These are phyloP conservation scores for Mythimna lalbum DNA, from an alignment of 2,888 invertebrate species.

Conservation along the genomic window DNA sequence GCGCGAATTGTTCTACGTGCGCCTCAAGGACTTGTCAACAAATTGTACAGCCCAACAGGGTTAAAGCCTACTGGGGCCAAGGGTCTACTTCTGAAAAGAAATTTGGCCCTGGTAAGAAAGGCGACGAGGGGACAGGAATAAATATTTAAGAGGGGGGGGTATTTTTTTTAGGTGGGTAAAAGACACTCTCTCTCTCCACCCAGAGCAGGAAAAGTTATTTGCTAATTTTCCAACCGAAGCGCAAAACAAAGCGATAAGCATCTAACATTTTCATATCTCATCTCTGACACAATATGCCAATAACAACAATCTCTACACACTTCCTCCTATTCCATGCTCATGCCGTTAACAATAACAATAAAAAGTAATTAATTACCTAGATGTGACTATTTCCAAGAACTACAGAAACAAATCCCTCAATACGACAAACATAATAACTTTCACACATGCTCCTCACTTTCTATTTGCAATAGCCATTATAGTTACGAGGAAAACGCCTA, in stretches of 20 bases:
- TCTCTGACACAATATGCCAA: constrained; percentile 17
- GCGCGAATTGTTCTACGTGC: too few species aligned
- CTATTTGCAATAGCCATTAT: constrained; percentile 45
- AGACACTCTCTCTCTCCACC: too few species aligned
- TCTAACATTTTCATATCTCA: constrained; percentile 32
- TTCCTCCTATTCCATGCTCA: constrained; percentile 32
- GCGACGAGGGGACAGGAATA: too few species aligned
- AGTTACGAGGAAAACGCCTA: constrained; percentile 39
- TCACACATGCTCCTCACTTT: constrained; percentile 30
- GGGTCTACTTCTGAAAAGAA: too few species aligned
- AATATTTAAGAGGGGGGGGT: too few species aligned
- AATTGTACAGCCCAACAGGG: too few species aligned
- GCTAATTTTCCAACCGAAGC: too few species aligned
- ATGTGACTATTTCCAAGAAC: constrained; percentile 23
- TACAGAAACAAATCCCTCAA: constrained; percentile 22
- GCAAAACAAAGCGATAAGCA: constrained; percentile 12
- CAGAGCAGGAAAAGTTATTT: too few species aligned
- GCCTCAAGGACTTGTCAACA: too few species aligned
- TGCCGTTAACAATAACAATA: constrained; percentile 30
- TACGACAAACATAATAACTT: constrained; percentile 17
- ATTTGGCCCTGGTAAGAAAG: too few species aligned
- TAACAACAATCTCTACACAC: constrained; percentile 4
- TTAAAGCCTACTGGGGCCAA: too few species aligned
- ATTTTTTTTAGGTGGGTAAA: too few species aligned
- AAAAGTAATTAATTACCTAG: constrained; percentile 41